These are phyloP conservation scores for Drosophila gaucha DNA, from an alignment of 2,888 invertebrate species.

Conservation along the genomic window DNA sequence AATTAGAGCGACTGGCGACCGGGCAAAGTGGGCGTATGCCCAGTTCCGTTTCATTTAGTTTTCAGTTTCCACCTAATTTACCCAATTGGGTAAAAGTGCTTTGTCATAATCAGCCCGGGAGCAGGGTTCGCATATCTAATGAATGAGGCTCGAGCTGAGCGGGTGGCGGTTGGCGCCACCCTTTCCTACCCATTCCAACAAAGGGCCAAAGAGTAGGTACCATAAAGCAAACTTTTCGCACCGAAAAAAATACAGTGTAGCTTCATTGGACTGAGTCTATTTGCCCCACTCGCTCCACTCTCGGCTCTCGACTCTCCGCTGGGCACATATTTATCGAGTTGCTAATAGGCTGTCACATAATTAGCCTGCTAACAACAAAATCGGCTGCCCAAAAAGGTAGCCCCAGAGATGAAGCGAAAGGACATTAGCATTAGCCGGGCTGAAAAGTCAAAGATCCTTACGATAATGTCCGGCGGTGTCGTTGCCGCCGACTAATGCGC, in stretches of 20 bases:
- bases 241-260: slow-evolving; percentile 33
- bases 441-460: slow-evolving; percentile 72
- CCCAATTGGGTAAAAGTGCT: slow-evolving; percentile 82
- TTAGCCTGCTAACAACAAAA: slow-evolving; percentile 79
- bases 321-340: slow-evolving; percentile 82
- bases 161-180: not conserved
- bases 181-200: not conserved
- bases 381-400: slow-evolving; percentile 60
- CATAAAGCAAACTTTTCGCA: slow-evolving; percentile 66
- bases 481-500: slow-evolving; percentile 63
- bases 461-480: slow-evolving; percentile 64
- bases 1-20: slow-evolving; percentile 67
- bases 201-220: slow-evolving; percentile 24
- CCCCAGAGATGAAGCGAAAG: slow-evolving; percentile 30
- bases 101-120: slow-evolving; percentile 82
- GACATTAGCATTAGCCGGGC: slow-evolving; percentile 69
- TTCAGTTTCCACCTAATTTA: slow-evolving; percentile 82
- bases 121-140: slow-evolving; percentile 80
- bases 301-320: slow-evolving; percentile 45
- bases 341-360: slow-evolving; percentile 83
- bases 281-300: slow-evolving; percentile 10
- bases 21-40: slow-evolving; percentile 66
- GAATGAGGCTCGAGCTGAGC: slow-evolving; percentile 46
- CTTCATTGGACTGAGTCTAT: slow-evolving; percentile 50
- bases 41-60: slow-evolving; percentile 80